Base-by-base conservation (phyloP, 1,140 invertebrate genomes). In the Condylostylus longicornis region DNA sequence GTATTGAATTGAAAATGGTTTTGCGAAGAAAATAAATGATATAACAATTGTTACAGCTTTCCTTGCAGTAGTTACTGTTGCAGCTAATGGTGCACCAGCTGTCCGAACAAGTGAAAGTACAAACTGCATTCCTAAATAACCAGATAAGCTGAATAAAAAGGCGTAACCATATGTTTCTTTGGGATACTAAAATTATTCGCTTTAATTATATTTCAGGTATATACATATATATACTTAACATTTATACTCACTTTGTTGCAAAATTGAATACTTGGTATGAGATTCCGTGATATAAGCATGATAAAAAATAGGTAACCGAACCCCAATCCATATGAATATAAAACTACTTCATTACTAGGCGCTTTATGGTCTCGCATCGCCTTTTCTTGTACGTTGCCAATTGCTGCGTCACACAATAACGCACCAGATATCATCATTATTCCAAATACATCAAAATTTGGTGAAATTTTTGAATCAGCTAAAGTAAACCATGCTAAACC, bases 331-430 rank as follows among this genome's bases (percentile, higher is more conserved):
- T 95, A 94, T 0, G 90, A 94, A 57, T 90, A 95, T 18, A 94
- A 69, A 3, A 96, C 88, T 42, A 97, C 80, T 73, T 95, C 89
- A 41, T 79, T 79, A 66, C 90, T 94, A 1, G 74, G 69, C 4
- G 84, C 85, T 45, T 76, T 70, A 53, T 79, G 71, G 41, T 75
- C 71, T 50, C 85, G 86, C 77, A 96, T 88, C 0, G 77, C 76
- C 64, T 94, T 93, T 58, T 96, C 91, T 67, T 96, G 90, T 3
- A 95, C 79, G 69, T 97, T 97, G 25, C 90, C 90, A 49, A 96
- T 95, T 19, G 82, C 70, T 2, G 90, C 90, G 69, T 97, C 91
- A 52, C 88, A 93, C 8, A 90, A 58, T 23, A 97, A 61, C 1
- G 91, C 90, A 43, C 70, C 72, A 31, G 68, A 82, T 65, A 97